Conservation (phyloP, 2,113 vertebrate species). For the Caloenas nicobarica region DNA sequence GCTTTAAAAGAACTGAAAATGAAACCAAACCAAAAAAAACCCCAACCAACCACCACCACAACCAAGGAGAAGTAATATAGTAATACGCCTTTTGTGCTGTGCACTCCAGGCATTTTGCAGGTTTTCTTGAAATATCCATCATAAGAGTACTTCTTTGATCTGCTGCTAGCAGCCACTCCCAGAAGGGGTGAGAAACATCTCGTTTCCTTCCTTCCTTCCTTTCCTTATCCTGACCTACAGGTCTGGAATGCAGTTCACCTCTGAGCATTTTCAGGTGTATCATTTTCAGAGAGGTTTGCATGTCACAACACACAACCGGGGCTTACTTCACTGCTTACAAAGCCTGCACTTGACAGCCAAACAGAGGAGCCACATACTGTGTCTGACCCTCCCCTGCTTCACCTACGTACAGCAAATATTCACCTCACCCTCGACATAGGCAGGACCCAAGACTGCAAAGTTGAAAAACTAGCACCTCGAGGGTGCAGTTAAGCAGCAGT, state of each 20-base stretch:
- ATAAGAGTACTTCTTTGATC: slow-evolving; percentile 1
- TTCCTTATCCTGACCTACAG: slow-evolving; percentile 6
- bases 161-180: slow-evolving; percentile 35
- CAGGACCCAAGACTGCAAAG: background rate
- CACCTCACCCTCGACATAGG: background rate
- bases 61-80: background rate
- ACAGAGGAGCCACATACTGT: background rate
- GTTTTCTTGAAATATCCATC: slow-evolving; percentile 29
- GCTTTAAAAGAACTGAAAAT: background rate
- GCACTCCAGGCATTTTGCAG: slow-evolving; percentile 32
- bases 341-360: background rate
- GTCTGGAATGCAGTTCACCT: slow-evolving; percentile 52
- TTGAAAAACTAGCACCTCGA: background rate
- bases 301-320: background rate
- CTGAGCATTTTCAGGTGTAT: slow-evolving; percentile 51
- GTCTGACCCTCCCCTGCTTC: background rate
- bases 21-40: background rate
- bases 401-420: background rate
- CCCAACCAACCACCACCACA: background rate
- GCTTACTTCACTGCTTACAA: background rate
- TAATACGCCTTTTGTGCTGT: background rate
- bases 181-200: slow-evolving; percentile 51
- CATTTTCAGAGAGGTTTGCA: slow-evolving; percentile 37
- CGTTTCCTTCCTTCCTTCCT: slow-evolving; percentile 61
- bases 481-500: accelerated